Evolutionary conservation across 2,888 invertebrate genomes (phyloP), one percentile per base, ranked within the genome.

Genomic region (Mayetiola destructor): DNA sequence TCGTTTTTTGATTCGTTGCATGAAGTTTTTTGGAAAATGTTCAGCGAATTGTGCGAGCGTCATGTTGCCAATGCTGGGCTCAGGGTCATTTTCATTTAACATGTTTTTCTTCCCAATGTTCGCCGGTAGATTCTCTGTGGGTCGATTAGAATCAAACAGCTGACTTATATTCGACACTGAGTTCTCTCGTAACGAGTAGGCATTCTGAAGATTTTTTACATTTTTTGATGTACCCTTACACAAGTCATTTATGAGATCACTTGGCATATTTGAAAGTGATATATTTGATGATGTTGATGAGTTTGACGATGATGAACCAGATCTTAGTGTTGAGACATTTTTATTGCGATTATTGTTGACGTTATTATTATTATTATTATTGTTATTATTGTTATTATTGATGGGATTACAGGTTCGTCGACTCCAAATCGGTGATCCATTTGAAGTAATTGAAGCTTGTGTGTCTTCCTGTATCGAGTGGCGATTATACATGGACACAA

Each of bases 251-350:
- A 48, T 48, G 48, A 48, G 48, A 48, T 48, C 48, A n/a, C 27
- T 27, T 2, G 48, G 27, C 29, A 48, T 42, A 12, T 23, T 42
- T 5, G 42, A 21, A 2, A 42, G n/a, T n/a, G 48, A 48, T 6
- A 48, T 27, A 67, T 67, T 9, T 66, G 66, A 12, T 65, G 65
- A n/a, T 66, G 36, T 64, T 65, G 48, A 59, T 60, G 59, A 57
- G 59, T 58, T 59, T 59, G 61, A 48, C 54, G 58, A 59, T 59
- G 57, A 59, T 58, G 59, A 57, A 61, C 60, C 57, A 59, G 56
- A 59, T 60, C 60, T 57, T 60, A 59, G 59, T 59, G 36, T 56
- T 58, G 59, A 30, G 29, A 20, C 3, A 53, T 53, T 53, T 6
- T 30, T 53, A 32, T 32, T 48, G 20, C 5, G 3, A 18, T 40